Conservation (phyloP, 2,888 invertebrate genomes). For the Emmelina monodactyla region DNA sequence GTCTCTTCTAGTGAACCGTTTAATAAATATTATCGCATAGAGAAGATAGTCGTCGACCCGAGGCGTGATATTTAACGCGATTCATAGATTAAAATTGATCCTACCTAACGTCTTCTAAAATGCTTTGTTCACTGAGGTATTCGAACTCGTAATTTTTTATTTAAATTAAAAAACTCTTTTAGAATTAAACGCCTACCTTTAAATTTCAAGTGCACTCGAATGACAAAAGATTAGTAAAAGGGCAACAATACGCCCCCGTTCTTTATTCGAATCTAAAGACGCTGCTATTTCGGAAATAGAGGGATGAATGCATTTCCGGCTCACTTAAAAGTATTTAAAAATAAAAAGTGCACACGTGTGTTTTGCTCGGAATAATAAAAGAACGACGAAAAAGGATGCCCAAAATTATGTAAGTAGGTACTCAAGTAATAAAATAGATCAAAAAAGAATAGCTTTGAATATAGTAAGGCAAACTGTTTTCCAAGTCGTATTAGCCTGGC, state of each 20-base stretch:
- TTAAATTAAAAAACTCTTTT: conserved; percentile 7
- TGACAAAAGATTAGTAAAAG: conserved; percentile 35
- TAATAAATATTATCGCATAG: conserved; percentile 66
- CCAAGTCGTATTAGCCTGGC: too few relatives aligned
- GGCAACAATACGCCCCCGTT: conserved; percentile 4
- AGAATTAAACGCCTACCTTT: conserved; percentile 25
- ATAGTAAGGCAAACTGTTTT: too few relatives aligned
- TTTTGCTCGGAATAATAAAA: too few relatives aligned
- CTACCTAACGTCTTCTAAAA: conserved; percentile 25
- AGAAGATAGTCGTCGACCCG: conserved; percentile 62
- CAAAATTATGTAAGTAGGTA: too few relatives aligned
- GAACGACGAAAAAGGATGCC: too few relatives aligned
- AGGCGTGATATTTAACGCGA: conserved; percentile 63
- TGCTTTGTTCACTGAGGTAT: too few relatives aligned
- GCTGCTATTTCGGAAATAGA: neutral
- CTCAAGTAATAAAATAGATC: too few relatives aligned
- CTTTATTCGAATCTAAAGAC: neutral
- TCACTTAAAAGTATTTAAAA: neutral
- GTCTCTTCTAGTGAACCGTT: conserved; percentile 55
- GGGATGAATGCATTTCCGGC: conserved; percentile 3
- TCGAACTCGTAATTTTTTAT: too few relatives aligned
- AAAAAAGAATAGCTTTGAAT: too few relatives aligned
- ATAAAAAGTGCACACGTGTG: conserved; percentile 1
- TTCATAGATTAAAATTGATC: conserved; percentile 57
- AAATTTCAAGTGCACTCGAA: conserved; percentile 44